Evolutionary conservation across 2,888 invertebrate species (phyloP).

Genomic region (Embidobia sp.): DNA sequence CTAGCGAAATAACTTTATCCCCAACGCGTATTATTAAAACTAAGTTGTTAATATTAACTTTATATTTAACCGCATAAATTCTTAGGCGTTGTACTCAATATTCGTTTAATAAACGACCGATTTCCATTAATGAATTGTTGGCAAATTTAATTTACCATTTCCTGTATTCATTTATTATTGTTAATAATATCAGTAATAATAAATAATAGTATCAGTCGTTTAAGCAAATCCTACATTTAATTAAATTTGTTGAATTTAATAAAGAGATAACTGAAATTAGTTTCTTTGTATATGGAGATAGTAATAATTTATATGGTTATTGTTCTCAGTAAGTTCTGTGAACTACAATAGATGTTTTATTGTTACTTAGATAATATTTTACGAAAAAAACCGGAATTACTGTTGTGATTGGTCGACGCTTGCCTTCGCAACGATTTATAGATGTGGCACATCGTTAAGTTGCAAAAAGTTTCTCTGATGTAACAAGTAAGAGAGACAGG

Average conservation of each 20-base stretch:
- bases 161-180: no score
- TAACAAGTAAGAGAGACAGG: conserved; percentile 50
- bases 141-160: no score
- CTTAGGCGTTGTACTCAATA: no score
- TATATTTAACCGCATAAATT: conserved; percentile 13
- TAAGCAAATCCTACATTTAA: no score
- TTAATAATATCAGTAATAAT: no score
- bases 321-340: conserved; percentile 7
- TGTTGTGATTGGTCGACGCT: conserved; percentile 27
- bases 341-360: conserved; percentile 34
- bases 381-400: conserved; percentile 16
- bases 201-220: no score
- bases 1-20: conserved; percentile 26
- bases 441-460: conserved; percentile 45
- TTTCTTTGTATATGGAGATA: no score
- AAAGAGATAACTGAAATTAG: no score
- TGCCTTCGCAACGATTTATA: conserved; percentile 39
- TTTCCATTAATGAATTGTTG: no score
- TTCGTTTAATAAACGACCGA: no score
- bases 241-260: no score
- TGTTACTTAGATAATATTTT: conserved; percentile 19
- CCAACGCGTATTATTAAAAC: conserved; percentile 25
- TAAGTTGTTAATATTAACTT: conserved; percentile 19
- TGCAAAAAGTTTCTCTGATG: conserved; percentile 41
- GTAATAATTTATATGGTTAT: no score